Conservation (phyloP, 1,140 invertebrate genomes). For the Orius insidiosus region DNA sequence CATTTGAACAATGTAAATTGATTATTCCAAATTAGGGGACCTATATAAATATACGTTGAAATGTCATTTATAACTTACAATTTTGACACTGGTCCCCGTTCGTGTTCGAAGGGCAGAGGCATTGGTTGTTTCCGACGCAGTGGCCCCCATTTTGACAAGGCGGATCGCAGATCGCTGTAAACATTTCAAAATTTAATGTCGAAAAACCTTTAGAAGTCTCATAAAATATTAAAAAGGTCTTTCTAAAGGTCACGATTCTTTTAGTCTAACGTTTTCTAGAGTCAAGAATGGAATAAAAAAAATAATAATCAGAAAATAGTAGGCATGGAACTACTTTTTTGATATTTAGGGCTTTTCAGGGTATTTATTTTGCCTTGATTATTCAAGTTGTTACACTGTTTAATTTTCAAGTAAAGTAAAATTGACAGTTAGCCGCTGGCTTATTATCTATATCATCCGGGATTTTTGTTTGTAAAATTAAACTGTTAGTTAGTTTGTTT, state of each 20-base stretch:
- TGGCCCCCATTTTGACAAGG: slow-evolving; percentile 23
- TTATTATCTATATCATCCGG: no score
- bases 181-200: neutral
- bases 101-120: slow-evolving; percentile 21
- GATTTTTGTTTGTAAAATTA: slow-evolving; percentile 1
- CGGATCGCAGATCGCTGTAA: slow-evolving; percentile 23
- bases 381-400: no score
- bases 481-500: no score
- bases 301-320: no score
- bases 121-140: slow-evolving; percentile 22
- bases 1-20: neutral
- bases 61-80: slow-evolving; percentile 18
- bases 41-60: neutral
- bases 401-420: no score
- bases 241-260: no score
- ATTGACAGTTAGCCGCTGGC: no score
- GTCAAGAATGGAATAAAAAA: no score
- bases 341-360: no score
- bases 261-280: no score
- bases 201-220: slow-evolving; percentile 14
- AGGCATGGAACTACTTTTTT: no score
- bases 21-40: neutral
- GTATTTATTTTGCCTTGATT: no score
- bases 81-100: slow-evolving; percentile 20
- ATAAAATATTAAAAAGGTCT: slow-evolving; percentile 2